A percentile compares a stretch with the other conserved stretches of the same genome.
Evolutionary conservation across 2,113 vertebrate species (phyloP).

Genomic region (Dascyllus trimaculatus): DNA sequence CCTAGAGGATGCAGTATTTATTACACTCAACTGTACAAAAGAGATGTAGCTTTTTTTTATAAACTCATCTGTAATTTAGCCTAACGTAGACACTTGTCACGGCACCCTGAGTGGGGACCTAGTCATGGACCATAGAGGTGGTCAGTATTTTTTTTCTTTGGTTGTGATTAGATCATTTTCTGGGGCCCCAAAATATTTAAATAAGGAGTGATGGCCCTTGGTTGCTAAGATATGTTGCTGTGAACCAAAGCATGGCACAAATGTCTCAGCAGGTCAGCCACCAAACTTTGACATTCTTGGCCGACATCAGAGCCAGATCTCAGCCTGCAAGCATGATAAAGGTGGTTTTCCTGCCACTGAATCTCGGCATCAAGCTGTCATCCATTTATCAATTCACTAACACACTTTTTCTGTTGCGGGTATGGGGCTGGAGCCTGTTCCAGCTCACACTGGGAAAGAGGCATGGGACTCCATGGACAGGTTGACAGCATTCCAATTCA

Average conservation of each 20-base stretch:
- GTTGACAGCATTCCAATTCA: not conserved
- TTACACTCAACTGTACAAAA: not conserved
- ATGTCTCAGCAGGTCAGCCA: not conserved
- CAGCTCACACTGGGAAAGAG: not conserved
- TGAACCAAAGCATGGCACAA: not conserved
- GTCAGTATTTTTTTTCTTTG: no score
- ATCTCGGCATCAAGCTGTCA: not conserved
- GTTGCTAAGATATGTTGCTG: not conserved
- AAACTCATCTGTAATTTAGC: no score
- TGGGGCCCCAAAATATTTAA: not conserved
- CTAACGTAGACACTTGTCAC: no score
- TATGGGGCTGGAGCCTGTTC: not conserved
- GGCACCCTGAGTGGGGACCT: no score
- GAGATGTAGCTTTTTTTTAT: no score
- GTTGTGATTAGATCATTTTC: no score
- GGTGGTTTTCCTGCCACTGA: not conserved
- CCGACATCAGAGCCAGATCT: not conserved
- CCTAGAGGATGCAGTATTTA: constrained; percentile 15
- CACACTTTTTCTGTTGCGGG: not conserved
- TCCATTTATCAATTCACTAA: not conserved
- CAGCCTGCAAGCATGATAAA: not conserved
- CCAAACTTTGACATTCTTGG: not conserved
- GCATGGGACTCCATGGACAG: not conserved
- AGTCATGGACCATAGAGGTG: no score
- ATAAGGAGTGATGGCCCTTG: not conserved